These are phyloP conservation scores for Caenorhabditis wallacei DNA, from an alignment of 2,888 invertebrate species.

Conservation along the genomic window DNA sequence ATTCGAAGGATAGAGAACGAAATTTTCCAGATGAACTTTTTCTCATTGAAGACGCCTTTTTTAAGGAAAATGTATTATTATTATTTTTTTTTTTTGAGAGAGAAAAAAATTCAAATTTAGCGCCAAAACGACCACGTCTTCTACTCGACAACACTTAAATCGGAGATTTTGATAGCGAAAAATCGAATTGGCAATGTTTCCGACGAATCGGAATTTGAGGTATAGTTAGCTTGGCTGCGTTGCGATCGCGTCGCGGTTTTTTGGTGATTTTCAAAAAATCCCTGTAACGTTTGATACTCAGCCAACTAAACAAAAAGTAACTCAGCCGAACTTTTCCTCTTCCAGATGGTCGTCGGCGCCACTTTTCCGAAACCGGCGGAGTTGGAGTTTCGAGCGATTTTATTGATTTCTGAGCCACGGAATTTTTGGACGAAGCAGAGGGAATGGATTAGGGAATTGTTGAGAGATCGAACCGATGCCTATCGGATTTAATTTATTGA, in stretches of 20 bases:
- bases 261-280: no score
- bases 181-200: not conserved
- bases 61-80: not conserved
- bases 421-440: conserved; percentile 12
- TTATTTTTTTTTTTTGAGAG: not conserved
- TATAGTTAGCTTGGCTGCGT: not conserved
- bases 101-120: not conserved
- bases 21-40: conserved; percentile 22
- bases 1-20: conserved; percentile 4
- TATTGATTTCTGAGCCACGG: not conserved
- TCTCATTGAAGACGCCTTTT: not conserved
- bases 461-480: conserved; percentile 7
- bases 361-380: conserved; percentile 2
- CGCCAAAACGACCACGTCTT: not conserved
- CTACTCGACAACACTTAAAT: conserved; percentile 17
- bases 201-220: conserved; percentile 1
- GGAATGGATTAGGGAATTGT: conserved; percentile 13
- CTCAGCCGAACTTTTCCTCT: not conserved
- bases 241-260: no score
- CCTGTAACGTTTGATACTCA: no score
- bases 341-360: conserved; percentile 32
- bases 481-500: conserved; percentile 5
- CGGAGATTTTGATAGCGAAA: conserved; percentile 1
- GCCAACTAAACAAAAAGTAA: no score
- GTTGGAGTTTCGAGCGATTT: conserved; percentile 18